Base-by-base conservation (phyloP, 2,888 invertebrate genomes). In the Apotomis betuletana region DNA sequence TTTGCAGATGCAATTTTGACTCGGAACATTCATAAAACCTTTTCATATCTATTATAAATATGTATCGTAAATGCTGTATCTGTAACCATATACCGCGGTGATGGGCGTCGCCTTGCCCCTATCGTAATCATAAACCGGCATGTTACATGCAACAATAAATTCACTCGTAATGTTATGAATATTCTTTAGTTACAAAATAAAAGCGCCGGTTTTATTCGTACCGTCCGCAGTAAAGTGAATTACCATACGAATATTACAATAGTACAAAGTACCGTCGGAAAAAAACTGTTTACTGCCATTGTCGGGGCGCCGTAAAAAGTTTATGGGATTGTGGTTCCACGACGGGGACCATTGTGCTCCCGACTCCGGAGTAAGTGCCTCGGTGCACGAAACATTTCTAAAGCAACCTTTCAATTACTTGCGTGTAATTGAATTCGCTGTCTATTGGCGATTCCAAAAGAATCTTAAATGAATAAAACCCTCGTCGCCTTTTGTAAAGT, bases 211-310 rank as follows among this genome's bases (percentile, higher is more conserved):
- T 55, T 68, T 57, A 55, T 65, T 15, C 12, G 12, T 13, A 5
- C 41, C 36, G 4, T 3, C 3, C 1, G 57, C 57, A 51, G n/a
- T 60, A 60, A 60, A 70, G 6, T 27, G 54, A 54, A 65, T 63
- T 60, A 46, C 70, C 70, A 60, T 70, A 59, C 63, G 46, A 49
- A 65, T 27, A 60, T 44, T 55, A 64, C 60, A 60, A 59, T 59
- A 59, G 13, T 44, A 54, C 64, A 15, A 44, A 54, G 64, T 54
- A 38, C 46, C 41, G 51, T n/a, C 15, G 8, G 27, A 57, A 69
- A 63, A 41, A 69, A 69, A 52, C 49, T 46, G 68, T 36, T 57
- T 57, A 38, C 15, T 38, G 13, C 38, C 44, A 60, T 67, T 41
- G 44, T 46, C 12, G 36, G 51, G 60, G 59, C 41, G 51, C 51